Evolutionary conservation across 1,140 invertebrate species (phyloP).

Genomic region (Battus philenor): DNA sequence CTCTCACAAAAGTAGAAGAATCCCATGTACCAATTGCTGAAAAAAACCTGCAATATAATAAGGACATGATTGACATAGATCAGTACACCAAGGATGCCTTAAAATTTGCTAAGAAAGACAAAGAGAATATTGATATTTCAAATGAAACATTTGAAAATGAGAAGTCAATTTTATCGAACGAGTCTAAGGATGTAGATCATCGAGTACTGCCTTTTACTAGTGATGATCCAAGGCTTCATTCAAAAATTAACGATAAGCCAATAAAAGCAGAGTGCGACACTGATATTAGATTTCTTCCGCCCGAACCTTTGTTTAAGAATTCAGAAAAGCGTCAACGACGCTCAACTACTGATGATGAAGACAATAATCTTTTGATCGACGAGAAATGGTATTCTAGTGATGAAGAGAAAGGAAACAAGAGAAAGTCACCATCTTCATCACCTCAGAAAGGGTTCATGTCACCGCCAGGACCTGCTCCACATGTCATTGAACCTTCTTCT

Average conservation of each 20-base stretch:
- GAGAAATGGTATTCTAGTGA: slow-evolving; percentile 89
- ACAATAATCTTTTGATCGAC: slow-evolving; percentile 76
- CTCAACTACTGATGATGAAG: slow-evolving; percentile 73
- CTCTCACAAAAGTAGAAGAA: slow-evolving; percentile 33
- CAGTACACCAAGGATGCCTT: slow-evolving; percentile 75
- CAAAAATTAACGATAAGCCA: slow-evolving; percentile 46
- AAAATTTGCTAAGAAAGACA: slow-evolving; percentile 70
- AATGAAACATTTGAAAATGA: slow-evolving; percentile 56
- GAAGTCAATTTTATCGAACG: slow-evolving; percentile 39
- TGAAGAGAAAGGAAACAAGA: slow-evolving; percentile 76
- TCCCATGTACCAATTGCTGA: slow-evolving; percentile 24
- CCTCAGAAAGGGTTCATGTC: slow-evolving; percentile 43
- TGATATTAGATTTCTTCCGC: slow-evolving; percentile 67
- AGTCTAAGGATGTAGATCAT: slow-evolving; percentile 74
- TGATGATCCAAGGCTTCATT: slow-evolving; percentile 39
- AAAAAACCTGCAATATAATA: slow-evolving; percentile 41
- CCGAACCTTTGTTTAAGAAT: slow-evolving; percentile 63
- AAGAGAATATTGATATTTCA: slow-evolving; percentile 64
- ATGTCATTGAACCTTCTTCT: slow-evolving; percentile 65
- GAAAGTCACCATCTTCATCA: slow-evolving; percentile 52
- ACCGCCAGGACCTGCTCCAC: slow-evolving; percentile 48
- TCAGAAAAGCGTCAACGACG: slow-evolving; percentile 63
- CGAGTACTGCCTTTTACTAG: slow-evolving; percentile 68
- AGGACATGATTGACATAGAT: slow-evolving; percentile 72
- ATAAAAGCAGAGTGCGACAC: slow-evolving; percentile 69